Evolutionary conservation across 1,140 invertebrate species (phyloP).

Genomic region (Ectropis grisescens): DNA sequence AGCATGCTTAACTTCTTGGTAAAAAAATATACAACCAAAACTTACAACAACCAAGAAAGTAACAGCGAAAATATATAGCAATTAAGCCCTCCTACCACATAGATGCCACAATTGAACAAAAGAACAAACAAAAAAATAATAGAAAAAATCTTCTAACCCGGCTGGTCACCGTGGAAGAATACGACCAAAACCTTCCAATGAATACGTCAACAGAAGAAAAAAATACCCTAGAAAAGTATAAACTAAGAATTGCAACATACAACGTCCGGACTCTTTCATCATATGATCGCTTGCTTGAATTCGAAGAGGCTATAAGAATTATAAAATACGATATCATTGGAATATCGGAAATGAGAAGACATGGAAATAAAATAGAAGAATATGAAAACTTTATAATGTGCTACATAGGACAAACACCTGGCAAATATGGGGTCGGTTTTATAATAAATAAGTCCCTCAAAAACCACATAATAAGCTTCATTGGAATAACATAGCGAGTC

Average conservation of each 20-base stretch:
- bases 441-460: not conserved
- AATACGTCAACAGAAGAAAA: not conserved
- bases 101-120: too few relatives aligned
- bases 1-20: not conserved
- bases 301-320: not conserved
- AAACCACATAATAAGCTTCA: not conserved
- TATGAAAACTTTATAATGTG: not conserved
- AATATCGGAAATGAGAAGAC: not conserved
- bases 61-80: not conserved
- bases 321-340: not conserved
- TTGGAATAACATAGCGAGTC: not conserved
- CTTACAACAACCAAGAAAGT: too few relatives aligned
- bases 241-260: too few relatives aligned
- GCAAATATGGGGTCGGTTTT: conserved; percentile 1
- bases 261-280: not conserved
- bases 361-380: not conserved
- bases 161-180: too few relatives aligned
- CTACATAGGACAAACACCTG: conserved; percentile 1
- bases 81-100: not conserved
- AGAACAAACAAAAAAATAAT: too few relatives aligned
- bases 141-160: too few relatives aligned
- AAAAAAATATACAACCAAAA: not conserved
- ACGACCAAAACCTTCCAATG: not conserved
- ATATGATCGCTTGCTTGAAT: not conserved
- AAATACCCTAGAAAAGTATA: too few relatives aligned